phyloP scores from a whole-genome alignment of 2,888 invertebrate genomes.

The Caenorhabditis virilis region DNA sequence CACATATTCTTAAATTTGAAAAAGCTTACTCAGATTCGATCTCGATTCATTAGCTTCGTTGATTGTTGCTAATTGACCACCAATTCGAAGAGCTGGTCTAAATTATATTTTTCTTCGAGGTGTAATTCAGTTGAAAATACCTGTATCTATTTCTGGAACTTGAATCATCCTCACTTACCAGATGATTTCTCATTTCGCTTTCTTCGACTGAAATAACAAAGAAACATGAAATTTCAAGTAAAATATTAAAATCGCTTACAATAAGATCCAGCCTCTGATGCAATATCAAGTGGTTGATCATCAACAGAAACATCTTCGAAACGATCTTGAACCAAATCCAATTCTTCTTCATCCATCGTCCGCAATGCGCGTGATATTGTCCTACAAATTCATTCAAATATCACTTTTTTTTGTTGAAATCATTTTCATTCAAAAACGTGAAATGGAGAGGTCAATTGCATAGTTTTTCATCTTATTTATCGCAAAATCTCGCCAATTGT shows the following conservation, averaged over 20 bases:
- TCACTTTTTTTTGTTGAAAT: no score
- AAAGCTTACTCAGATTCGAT: background rate
- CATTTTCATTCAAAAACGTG: no score
- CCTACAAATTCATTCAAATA: no score
- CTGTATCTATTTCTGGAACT: background rate
- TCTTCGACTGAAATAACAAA: slow-evolving; percentile 2
- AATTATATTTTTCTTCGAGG: background rate
- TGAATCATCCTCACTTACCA: background rate
- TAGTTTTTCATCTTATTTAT: no score
- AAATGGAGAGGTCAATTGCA: no score
- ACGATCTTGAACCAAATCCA: background rate
- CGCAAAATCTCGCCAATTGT: no score
- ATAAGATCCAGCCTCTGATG: slow-evolving; percentile 3
- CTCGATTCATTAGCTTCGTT: slow-evolving; percentile 1
- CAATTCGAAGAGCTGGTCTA: background rate
- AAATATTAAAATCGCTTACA: background rate
- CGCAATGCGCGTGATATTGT: no score
- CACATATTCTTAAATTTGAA: background rate
- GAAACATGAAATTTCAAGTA: background rate
- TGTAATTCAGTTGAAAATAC: background rate
- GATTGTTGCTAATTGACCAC: slow-evolving; percentile 1
- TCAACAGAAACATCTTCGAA: slow-evolving; percentile 6
- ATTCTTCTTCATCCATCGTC: slow-evolving; percentile 5
- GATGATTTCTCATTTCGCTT: background rate
- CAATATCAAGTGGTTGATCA: slow-evolving; percentile 4